Conservation (phyloP, 2,113 vertebrate species). For the Prunella fulvescens region DNA sequence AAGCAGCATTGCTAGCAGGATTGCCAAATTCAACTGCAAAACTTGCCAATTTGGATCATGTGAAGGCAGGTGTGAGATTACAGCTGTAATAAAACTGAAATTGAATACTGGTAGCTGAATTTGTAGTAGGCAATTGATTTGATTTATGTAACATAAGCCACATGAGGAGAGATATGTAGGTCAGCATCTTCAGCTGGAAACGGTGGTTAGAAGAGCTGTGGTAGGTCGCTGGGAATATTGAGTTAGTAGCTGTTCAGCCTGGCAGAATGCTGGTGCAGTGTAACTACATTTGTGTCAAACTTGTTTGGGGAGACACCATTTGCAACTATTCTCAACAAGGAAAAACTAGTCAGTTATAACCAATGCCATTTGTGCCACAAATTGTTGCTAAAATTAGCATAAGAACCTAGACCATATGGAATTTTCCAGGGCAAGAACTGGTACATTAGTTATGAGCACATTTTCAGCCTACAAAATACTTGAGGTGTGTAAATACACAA, state of each 20-base stretch:
- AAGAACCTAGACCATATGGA: neutral
- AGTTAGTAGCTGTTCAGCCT: constrained; percentile 12
- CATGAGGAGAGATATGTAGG: constrained; percentile 37
- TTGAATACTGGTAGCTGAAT: constrained; percentile 50
- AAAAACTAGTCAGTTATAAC: neutral
- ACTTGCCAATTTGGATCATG: constrained; percentile 55
- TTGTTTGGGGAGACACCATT: neutral
- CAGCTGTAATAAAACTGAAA: constrained; percentile 62
- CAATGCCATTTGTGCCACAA: neutral
- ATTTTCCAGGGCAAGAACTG: neutral
- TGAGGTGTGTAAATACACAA: constrained; percentile 1
- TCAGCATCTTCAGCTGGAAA: constrained; percentile 49
- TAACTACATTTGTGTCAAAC: neutral
- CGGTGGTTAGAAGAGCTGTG: neutral
- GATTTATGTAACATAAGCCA: constrained; percentile 54
- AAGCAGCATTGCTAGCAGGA: neutral
- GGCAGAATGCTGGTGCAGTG: neutral
- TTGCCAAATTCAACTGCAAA: constrained; percentile 50
- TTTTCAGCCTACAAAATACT: neutral
- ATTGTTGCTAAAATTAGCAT: neutral
- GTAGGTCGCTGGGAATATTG: neutral
- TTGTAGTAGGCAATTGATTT: constrained; percentile 52
- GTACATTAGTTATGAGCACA: neutral
- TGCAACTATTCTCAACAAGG: neutral
- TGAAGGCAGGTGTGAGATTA: constrained; percentile 56